Percentiles rank a stretch among this genome's conserved stretches.
Conservation (phyloP, 2,888 invertebrate genomes). For the Euzetes globulus region DNA sequence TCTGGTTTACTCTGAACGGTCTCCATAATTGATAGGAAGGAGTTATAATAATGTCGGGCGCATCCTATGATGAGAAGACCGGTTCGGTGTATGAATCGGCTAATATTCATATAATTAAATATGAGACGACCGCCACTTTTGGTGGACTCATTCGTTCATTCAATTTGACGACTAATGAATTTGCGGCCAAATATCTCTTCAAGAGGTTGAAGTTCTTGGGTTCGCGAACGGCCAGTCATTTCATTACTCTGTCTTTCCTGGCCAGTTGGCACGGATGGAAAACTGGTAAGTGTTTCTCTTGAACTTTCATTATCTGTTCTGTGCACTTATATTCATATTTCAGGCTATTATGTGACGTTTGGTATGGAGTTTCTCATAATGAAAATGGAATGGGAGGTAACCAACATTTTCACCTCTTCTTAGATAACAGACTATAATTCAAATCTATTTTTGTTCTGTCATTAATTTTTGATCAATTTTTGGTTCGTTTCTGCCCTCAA, state of each 20-base stretch:
- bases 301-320: no score
- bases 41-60: constrained; percentile 58
- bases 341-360: constrained; percentile 76
- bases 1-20: neutral
- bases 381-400: constrained; percentile 71
- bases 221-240: constrained; percentile 69
- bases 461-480: neutral
- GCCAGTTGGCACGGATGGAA: constrained; percentile 95
- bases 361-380: constrained; percentile 82
- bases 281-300: no score
- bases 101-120: constrained; percentile 72
- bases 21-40: constrained; percentile 48
- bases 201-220: constrained; percentile 85
- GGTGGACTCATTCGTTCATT: constrained; percentile 82
- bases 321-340: no score
- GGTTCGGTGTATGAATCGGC: constrained; percentile 74
- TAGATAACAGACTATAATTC: neutral
- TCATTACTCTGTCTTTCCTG: constrained; percentile 71
- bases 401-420: neutral
- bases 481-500: neutral
- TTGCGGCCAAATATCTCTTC: constrained; percentile 84
- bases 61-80: constrained; percentile 54
- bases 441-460: neutral
- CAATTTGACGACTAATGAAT: constrained; percentile 90
- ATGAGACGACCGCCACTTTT: constrained; percentile 75